A percentile compares a stretch with the other conserved stretches of the same genome.
phyloP scores from a whole-genome alignment of 1,140 invertebrate species.

The Nephila pilipes region DNA sequence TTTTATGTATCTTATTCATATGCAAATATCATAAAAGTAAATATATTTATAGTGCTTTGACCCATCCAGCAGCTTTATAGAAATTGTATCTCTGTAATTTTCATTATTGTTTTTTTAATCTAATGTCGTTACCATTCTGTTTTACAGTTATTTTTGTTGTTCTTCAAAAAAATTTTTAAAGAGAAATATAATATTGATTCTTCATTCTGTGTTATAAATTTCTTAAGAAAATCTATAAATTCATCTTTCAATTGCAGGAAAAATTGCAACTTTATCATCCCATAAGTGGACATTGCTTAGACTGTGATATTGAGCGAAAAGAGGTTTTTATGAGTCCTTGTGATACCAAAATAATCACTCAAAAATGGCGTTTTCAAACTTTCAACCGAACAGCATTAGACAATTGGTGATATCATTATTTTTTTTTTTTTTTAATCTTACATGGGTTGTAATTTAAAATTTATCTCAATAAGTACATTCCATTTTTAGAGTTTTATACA shows the following conservation, averaged over 20 bases:
- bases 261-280: slow-evolving; percentile 88
- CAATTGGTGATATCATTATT: slow-evolving; percentile 81
- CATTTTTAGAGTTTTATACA: slow-evolving; percentile 29
- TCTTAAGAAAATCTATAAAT: neutral
- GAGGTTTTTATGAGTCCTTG: slow-evolving; percentile 89
- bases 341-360: slow-evolving; percentile 85
- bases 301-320: slow-evolving; percentile 86
- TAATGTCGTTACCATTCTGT: too few species aligned
- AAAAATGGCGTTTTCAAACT: slow-evolving; percentile 90
- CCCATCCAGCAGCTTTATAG: too few species aligned
- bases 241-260: slow-evolving; percentile 81
- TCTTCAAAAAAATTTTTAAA: too few species aligned
- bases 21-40: too few species aligned
- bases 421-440: neutral
- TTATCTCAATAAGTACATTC: slow-evolving; percentile 36
- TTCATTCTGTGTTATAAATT: neutral
- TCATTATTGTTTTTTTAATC: too few species aligned
- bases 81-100: too few species aligned
- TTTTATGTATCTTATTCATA: too few species aligned
- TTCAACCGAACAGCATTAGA: slow-evolving; percentile 86
- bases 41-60: too few species aligned
- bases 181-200: too few species aligned
- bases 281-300: slow-evolving; percentile 87
- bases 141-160: too few species aligned
- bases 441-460: slow-evolving; percentile 8